Conservation (phyloP, 2,797 vertebrate genomes). For the Labeo calbasu region DNA sequence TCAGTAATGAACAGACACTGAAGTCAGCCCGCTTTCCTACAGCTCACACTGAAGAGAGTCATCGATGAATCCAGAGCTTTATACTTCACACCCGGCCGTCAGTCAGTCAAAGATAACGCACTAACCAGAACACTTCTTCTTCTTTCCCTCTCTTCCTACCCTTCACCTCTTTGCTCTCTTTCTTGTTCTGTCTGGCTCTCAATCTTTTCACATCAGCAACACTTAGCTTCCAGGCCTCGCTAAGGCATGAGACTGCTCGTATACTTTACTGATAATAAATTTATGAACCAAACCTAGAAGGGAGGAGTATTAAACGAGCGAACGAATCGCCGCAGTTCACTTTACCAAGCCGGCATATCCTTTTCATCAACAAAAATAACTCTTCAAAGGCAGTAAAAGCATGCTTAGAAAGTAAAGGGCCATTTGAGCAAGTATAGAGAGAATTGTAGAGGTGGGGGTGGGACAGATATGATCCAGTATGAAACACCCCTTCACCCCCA, state of each 20-base stretch:
- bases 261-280: conserved; percentile 80
- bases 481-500: conserved; percentile 54
- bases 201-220: conserved; percentile 58
- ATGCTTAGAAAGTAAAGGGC: conserved; percentile 81
- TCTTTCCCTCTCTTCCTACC: conserved; percentile 29
- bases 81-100: conserved; percentile 64
- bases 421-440: conserved; percentile 74
- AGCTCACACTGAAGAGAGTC: conserved; percentile 75
- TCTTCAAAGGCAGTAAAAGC: conserved; percentile 81
- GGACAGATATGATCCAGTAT: conserved; percentile 71
- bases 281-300: conserved; percentile 79
- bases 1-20: conserved; percentile 80
- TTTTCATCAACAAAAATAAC: conserved; percentile 85
- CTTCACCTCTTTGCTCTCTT: conserved; percentile 50
- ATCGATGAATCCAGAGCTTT: conserved; percentile 73
- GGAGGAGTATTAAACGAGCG: conserved; percentile 76
- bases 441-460: conserved; percentile 61
- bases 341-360: conserved; percentile 75
- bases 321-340: conserved; percentile 74
- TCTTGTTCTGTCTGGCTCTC: conserved; percentile 55
- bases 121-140: conserved; percentile 53
- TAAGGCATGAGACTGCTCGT: conserved; percentile 72
- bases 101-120: conserved; percentile 64
- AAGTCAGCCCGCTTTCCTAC: conserved; percentile 76
- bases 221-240: conserved; percentile 73